A percentile compares a stretch with the other conserved stretches of the same genome.
Evolutionary conservation across 1,140 invertebrate species (phyloP).

Genomic region (honey bee (Apis mellifera)): DNA sequence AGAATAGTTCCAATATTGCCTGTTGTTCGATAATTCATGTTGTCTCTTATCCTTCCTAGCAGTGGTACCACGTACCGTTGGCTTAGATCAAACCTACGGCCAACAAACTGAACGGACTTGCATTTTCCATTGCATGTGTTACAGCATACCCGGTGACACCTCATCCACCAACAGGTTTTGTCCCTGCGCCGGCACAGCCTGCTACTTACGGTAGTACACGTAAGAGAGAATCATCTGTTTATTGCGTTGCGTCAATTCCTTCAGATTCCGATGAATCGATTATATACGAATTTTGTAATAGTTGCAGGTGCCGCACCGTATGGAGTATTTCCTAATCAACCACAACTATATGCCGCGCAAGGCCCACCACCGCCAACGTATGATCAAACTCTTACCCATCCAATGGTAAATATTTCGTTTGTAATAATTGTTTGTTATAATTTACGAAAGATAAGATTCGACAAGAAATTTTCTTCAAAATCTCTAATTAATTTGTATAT

Average conservation of each 20-base stretch:
- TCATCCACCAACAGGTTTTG: slow-evolving; percentile 81
- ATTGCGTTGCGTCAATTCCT: slow-evolving; percentile 1
- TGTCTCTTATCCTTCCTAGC: slow-evolving; percentile 70
- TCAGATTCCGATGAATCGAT: background rate
- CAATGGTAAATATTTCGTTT: slow-evolving; percentile 80
- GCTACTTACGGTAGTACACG: slow-evolving; percentile 80
- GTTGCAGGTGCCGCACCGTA: slow-evolving; percentile 85
- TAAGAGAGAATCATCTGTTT: slow-evolving; percentile 38
- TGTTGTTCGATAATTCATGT: slow-evolving; percentile 68
- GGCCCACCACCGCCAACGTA: slow-evolving; percentile 84
- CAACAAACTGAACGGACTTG: slow-evolving; percentile 60
- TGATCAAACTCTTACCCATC: slow-evolving; percentile 85
- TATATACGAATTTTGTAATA: slow-evolving; percentile 57
- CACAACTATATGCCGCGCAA: slow-evolving; percentile 81
- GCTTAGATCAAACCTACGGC: slow-evolving; percentile 70
- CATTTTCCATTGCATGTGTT: slow-evolving; percentile 76
- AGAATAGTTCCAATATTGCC: slow-evolving; percentile 45
- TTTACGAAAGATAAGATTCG: background rate
- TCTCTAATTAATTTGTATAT: slow-evolving; percentile 50
- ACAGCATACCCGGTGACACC: slow-evolving; percentile 81
- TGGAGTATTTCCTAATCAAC: slow-evolving; percentile 84
- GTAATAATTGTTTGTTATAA: background rate
- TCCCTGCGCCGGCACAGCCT: slow-evolving; percentile 80
- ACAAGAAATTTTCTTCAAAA: background rate
- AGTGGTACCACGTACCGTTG: slow-evolving; percentile 79